A percentile compares a stretch with the other conserved stretches of the same genome.
phyloP scores from a whole-genome alignment of 2,888 invertebrate genomes.

The Scaptomyza reducta region DNA sequence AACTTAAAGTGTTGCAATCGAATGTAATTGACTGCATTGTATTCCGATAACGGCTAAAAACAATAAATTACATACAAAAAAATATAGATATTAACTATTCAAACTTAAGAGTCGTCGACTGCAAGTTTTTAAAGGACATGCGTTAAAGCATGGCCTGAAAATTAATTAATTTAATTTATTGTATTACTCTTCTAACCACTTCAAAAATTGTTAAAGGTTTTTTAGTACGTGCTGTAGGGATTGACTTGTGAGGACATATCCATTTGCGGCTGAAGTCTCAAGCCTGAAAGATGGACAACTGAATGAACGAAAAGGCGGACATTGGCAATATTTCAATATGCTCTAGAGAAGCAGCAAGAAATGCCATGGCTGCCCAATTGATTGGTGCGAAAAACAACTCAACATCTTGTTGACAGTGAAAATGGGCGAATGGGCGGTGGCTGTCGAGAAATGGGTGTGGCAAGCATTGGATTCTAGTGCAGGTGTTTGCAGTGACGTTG shows the following conservation, averaged over 20 bases:
- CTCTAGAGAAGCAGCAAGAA: slow-evolving; percentile 4
- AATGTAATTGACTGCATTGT: too few species aligned
- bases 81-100: too few species aligned
- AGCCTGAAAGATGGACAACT: not conserved
- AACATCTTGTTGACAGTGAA: slow-evolving; percentile 76
- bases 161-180: too few species aligned
- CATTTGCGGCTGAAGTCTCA: not conserved
- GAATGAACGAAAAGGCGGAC: not conserved
- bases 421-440: slow-evolving; percentile 36
- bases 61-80: too few species aligned
- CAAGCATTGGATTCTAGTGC: slow-evolving; percentile 28
- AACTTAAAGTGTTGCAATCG: too few species aligned
- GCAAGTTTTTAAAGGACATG: too few species aligned
- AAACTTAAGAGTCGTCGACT: too few species aligned
- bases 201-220: too few species aligned
- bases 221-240: not conserved
- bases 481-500: slow-evolving; percentile 75
- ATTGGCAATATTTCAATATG: not conserved
- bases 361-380: slow-evolving; percentile 41
- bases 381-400: slow-evolving; percentile 54
- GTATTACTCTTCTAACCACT: too few species aligned
- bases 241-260: too few species aligned
- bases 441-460: not conserved
- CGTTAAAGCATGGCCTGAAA: too few species aligned
- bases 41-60: too few species aligned